These are phyloP conservation scores for Andrena praecox DNA, from an alignment of 2,888 invertebrate genomes.

Conservation along the genomic window DNA sequence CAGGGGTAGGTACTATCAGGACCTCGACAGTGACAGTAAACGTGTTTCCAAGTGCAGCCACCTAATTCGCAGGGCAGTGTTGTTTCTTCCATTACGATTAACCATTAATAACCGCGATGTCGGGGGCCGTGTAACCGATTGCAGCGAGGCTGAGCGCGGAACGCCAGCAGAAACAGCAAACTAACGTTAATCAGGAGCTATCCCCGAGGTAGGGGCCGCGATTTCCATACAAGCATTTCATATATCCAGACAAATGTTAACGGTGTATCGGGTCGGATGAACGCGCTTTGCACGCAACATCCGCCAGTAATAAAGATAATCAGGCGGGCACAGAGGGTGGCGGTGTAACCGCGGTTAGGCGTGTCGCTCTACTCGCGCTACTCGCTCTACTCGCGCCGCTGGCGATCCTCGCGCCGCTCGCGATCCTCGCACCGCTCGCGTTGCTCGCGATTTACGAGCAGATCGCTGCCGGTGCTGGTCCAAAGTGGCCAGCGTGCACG, in stretches of 20 bases:
- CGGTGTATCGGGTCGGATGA: constrained; percentile 40
- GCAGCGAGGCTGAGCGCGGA: constrained; percentile 16
- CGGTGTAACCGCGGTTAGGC: constrained; percentile 30
- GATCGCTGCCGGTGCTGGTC: constrained; percentile 49
- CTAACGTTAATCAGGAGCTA: constrained; percentile 50
- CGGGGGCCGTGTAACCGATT: background rate
- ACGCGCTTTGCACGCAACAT: constrained; percentile 18
- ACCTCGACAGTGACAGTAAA: background rate
- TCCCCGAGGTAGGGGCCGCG: constrained; percentile 11
- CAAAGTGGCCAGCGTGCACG: constrained; percentile 44
- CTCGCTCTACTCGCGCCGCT: background rate
- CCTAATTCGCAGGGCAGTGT: constrained; percentile 8
- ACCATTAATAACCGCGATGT: constrained; percentile 7
- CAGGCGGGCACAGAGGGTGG: constrained; percentile 26
- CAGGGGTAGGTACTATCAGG: background rate
- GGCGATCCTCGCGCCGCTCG: constrained; percentile 54
- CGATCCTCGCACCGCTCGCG: constrained; percentile 16
- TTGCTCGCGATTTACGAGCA: constrained; percentile 71
- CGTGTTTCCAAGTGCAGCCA: background rate
- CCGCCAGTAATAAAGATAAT: constrained; percentile 67
- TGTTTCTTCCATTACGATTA: constrained; percentile 11
- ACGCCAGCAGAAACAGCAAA: background rate
- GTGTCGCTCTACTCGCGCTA: background rate
- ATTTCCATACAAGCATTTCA: constrained; percentile 59
- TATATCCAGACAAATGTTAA: constrained; percentile 59